Base-by-base conservation (phyloP, 1,140 invertebrate genomes). In the Brachionus angularis region DNA sequence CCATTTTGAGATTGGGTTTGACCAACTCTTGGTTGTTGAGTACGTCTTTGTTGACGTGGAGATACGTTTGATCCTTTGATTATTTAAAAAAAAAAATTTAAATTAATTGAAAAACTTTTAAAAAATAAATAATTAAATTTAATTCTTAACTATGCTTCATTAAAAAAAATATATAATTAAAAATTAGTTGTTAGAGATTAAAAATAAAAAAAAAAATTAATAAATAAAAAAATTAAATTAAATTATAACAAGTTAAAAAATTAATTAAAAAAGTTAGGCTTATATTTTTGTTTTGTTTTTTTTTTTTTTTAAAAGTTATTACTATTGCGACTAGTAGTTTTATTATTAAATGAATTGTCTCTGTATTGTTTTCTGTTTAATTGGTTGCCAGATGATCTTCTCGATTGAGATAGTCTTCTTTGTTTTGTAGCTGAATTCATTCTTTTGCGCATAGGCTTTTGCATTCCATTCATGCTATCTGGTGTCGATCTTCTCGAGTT, bases 381-480 rank as follows among this genome's bases (percentile, higher is more conserved):
- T 10, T 16, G 39, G 39, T 10, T 67, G 47, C 16, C 16, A 23
- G 1, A 4, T 7, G 10, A 12, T 12, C 27, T 46, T 67, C 62
- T 46, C 5, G 42, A 46, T 47, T 67, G 25, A 47, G 62, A 67
- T 25, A 67, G 29, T 34, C 29, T 67, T 47, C 62, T 46, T 50
- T 67, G 62, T 46, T 31, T 67, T 12, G 47, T 67, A n/a, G 21
- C 62, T 27, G 62, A 67, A 42, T 67, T 67, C 16, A 67, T 29
- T 18, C 44, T 39, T 29, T 16, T 12, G 5, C 42, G n/a, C n/a
- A n/a, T n/a, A n/a, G n/a, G n/a, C n/a, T n/a, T n/a, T n/a, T n/a
- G n/a, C n/a, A n/a, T n/a, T n/a, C n/a, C n/a, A n/a, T n/a, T n/a
- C n/a, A n/a, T n/a, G n/a, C n/a, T n/a, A n/a, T 58, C 53, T 23